Base-by-base conservation (phyloP, 1,140 invertebrate species). In the Cyclargus thomasi region DNA sequence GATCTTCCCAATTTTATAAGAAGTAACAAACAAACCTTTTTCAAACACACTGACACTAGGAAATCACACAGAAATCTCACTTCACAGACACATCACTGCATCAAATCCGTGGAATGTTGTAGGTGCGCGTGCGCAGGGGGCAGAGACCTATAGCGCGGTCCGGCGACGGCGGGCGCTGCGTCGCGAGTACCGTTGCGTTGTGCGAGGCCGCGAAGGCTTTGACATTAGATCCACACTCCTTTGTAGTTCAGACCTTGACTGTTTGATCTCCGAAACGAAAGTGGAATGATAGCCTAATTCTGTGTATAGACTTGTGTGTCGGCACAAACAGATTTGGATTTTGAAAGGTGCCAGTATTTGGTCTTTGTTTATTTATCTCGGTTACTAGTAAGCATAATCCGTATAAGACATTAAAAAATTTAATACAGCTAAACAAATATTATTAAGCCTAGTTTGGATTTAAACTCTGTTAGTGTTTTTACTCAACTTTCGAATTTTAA, bases 101-200 rank as follows among this genome's bases (percentile, higher is more conserved):
- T 36, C 55, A 14, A 18, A 66, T 59, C 55, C 55, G 18, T 65
- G 18, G 57, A 67, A 66, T 35, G 62, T 57, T 72, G 36, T 68
- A 64, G 23, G 23, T 76, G 79, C 78, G 82, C 82, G 69, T 39
- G 68, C 77, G 82, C 78, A 76, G 82, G 77, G 85, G 83, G 83
- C 87, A 88, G 75, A 76, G 82, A 90, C 86, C 84, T 81, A 21
- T 77, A 57, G 68, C 35, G 62, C 70, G 69, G 74, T 69, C 75
- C 74, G 68, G 76, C 70, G 71, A 74, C 78, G 82, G 77, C 76
- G 81, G 77, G 75, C 71, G 78, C 69, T 68, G 75, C 81, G 70
- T 70, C 74, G 70, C 73, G 72, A 81, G 80, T 90, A 90, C 86
- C 86, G 86, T 89, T 89, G 86, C 69, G 71, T 89, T 89, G 86